phyloP scores from a whole-genome alignment of 2,888 invertebrate species.

The Cephus pygmeus region DNA sequence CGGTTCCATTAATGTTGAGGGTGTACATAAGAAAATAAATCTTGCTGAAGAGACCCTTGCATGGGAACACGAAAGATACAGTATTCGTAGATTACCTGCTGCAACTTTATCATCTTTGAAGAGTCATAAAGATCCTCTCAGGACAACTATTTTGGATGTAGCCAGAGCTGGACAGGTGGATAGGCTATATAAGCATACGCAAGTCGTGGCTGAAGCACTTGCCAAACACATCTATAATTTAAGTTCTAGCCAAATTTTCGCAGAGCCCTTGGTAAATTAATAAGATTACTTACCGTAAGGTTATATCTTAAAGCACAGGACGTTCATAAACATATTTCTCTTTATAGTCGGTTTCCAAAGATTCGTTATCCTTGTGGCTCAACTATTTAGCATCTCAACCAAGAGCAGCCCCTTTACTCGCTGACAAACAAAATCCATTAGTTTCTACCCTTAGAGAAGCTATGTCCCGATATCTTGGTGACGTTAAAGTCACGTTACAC shows the following conservation, averaged over 20 bases:
- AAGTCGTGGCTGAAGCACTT: conserved; percentile 83
- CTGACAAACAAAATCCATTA: conserved; percentile 74
- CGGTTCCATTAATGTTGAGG: conserved; percentile 70
- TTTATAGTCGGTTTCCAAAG: conserved; percentile 79
- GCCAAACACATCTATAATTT: conserved; percentile 85
- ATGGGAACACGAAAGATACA: conserved; percentile 98
- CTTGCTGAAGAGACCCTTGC: conserved; percentile 90
- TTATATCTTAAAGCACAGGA: background rate
- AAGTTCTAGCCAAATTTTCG: conserved; percentile 73
- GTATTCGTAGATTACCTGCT: conserved; percentile 90
- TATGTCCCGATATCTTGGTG: conserved; percentile 81
- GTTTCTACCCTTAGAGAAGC: conserved; percentile 78
- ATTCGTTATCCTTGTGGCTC: conserved; percentile 80
- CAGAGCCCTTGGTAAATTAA: conserved; percentile 77
- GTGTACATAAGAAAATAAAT: conserved; percentile 96
- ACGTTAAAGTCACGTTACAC: conserved; percentile 77
- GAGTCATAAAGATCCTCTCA: conserved; percentile 73
- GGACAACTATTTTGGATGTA: conserved; percentile 75
- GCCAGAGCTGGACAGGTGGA: conserved; percentile 70
- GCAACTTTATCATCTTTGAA: conserved; percentile 88
- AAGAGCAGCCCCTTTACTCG: conserved; percentile 79
- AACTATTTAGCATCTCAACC: conserved; percentile 79
- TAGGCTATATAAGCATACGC: conserved; percentile 76
- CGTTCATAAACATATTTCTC: conserved; percentile 1
- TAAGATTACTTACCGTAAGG: background rate